phyloP scores from a whole-genome alignment of 2,797 vertebrate species.

The Falco cherrug region DNA sequence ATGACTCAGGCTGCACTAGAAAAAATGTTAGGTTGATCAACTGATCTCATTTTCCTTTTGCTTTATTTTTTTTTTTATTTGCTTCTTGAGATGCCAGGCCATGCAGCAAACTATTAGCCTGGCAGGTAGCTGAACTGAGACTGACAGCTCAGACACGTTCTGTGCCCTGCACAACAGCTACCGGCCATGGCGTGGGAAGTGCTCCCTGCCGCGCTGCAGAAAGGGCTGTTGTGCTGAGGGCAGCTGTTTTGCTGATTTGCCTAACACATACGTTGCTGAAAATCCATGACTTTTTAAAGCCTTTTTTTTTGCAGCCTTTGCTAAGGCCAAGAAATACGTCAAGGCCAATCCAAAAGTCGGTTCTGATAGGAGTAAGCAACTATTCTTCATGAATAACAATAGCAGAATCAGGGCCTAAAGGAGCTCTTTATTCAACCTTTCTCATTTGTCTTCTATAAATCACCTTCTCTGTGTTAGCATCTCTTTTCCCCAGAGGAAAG shows the following conservation, averaged over 20 bases:
- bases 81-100: neutral
- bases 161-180: neutral
- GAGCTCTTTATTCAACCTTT: neutral
- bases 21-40: neutral
- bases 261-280: neutral
- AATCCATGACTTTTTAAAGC: neutral
- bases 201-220: neutral
- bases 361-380: neutral
- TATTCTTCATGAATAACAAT: neutral
- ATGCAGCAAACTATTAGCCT: neutral
- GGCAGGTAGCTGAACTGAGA: neutral
- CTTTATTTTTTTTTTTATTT: too few species aligned
- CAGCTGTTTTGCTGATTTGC: neutral
- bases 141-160: neutral
- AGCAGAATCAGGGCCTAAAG: neutral
- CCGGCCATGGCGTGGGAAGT: neutral
- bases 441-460: constrained; percentile 17
- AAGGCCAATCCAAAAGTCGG: neutral
- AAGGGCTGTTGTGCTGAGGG: neutral
- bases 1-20: neutral
- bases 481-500: neutral
- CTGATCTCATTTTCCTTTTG: neutral
- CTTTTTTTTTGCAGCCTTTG: neutral
- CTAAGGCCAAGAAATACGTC: neutral
- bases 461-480: neutral